These are phyloP conservation scores for Megaceryle alcyon DNA, from an alignment of 2,797 vertebrate species.

Conservation along the genomic window DNA sequence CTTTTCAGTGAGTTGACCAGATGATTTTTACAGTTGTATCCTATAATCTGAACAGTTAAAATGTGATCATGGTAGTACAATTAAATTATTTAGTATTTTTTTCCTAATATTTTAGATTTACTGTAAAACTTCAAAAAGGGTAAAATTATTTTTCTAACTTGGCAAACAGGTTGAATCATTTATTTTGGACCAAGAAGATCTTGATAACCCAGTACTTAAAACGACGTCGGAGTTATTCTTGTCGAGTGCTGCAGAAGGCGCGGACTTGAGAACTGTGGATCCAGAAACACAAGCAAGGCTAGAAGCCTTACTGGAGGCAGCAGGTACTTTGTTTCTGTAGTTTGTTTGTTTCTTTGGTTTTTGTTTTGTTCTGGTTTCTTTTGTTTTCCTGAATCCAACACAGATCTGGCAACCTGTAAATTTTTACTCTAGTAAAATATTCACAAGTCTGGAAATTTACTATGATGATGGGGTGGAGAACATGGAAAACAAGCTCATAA, in stretches of 20 bases:
- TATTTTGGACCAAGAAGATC: conserved; percentile 99
- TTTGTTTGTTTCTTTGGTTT: not conserved
- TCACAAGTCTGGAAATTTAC: not conserved
- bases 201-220: conserved; percentile 99
- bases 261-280: conserved; percentile 96
- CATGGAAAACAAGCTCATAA: not conserved
- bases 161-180: conserved; percentile 94
- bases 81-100: not conserved
- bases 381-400: not conserved
- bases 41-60: not conserved
- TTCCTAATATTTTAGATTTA: not conserved
- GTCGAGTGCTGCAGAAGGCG: conserved; percentile 93
- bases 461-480: not conserved
- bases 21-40: not conserved
- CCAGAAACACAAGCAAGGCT: conserved; percentile 98
- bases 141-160: conserved; percentile 56
- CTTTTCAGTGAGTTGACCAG: not conserved
- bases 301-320: conserved; percentile 97
- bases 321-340: conserved; percentile 82
- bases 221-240: conserved; percentile 97
- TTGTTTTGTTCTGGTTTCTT: not conserved
- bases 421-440: not conserved
- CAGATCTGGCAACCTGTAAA: not conserved
- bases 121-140: not conserved
- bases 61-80: not conserved